Percentiles rank a stretch among this genome's conserved stretches.
phyloP scores from a whole-genome alignment of 2,797 vertebrate genomes.

The Leptoclinus maculatus region DNA sequence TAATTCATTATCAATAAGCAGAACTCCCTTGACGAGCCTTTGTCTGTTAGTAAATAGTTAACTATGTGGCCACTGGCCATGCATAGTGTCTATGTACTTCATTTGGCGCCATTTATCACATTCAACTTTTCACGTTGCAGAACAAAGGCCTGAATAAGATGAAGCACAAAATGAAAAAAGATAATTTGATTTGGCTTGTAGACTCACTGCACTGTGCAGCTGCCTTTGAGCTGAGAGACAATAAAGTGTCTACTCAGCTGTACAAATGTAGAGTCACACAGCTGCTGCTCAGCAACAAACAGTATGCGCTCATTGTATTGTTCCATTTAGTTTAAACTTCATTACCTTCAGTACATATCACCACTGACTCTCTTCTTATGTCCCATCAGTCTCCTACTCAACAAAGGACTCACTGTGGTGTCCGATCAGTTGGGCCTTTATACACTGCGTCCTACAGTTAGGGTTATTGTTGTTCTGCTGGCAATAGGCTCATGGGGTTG shows the following conservation, averaged over 20 bases:
- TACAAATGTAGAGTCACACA: slow-evolving; percentile 34
- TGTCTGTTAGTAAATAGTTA: slow-evolving; percentile 40
- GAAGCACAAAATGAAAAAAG: slow-evolving; percentile 6
- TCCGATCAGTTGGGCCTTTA: slow-evolving; percentile 32
- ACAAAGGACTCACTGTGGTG: slow-evolving; percentile 45
- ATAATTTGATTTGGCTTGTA: neutral
- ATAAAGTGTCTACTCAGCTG: slow-evolving; percentile 53
- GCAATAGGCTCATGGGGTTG: slow-evolving; percentile 30
- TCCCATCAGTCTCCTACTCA: neutral
- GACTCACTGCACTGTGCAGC: slow-evolving; percentile 26
- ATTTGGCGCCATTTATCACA: neutral
- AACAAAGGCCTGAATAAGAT: slow-evolving; percentile 14
- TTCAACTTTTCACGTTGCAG: slow-evolving; percentile 1
- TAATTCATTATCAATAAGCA: slow-evolving; percentile 6
- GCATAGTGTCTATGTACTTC: neutral
- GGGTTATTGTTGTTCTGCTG: slow-evolving; percentile 25
- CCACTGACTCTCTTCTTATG: slow-evolving; percentile 5
- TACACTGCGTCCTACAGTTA: slow-evolving; percentile 18
- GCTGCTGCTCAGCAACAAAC: slow-evolving; percentile 28
- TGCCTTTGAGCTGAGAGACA: slow-evolving; percentile 31
- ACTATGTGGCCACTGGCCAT: neutral
- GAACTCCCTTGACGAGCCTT: neutral
- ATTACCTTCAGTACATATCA: neutral
- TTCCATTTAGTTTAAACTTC: neutral
- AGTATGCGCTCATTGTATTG: neutral